Percentiles rank a stretch among this genome's conserved stretches.
Evolutionary conservation across 23 tunicate genomes (phyloP).

Genomic region (Clavelina lepadiformis): DNA sequence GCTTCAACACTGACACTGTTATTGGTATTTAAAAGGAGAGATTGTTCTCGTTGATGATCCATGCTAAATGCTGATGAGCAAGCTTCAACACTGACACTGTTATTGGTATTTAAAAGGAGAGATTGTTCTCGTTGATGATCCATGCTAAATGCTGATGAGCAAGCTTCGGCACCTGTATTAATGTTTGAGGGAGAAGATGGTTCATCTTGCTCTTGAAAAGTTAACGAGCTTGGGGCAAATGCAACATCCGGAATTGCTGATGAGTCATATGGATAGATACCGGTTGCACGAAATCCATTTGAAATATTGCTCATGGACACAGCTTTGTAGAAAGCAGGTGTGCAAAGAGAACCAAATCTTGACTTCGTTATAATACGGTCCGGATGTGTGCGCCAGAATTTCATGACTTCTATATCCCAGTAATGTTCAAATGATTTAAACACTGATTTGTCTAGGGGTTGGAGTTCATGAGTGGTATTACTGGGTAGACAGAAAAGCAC

Average conservation of each 20-base stretch:
- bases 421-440: conserved; percentile 25
- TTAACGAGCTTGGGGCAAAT: conserved; percentile 32
- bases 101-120: conserved; percentile 4
- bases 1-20: too few relatives aligned
- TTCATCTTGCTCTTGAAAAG: neutral
- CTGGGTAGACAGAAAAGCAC: conserved; percentile 19
- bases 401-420: conserved; percentile 33
- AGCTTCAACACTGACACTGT: neutral
- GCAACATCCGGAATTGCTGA: conserved; percentile 30
- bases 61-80: neutral
- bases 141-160: neutral
- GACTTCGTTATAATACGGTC: conserved; percentile 20
- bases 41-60: neutral
- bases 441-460: conserved; percentile 20
- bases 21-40: too few relatives aligned
- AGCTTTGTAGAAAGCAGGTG: conserved; percentile 30
- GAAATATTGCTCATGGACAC: conserved; percentile 21
- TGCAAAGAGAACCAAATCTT: conserved; percentile 29
- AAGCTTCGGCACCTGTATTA: neutral
- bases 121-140: too few relatives aligned
- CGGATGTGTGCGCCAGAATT: conserved; percentile 37
- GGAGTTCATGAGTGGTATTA: conserved; percentile 23
- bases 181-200: conserved; percentile 1
- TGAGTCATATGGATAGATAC: conserved; percentile 27
- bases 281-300: conserved; percentile 29